Evolutionary conservation across 2,797 vertebrate species (phyloP).

Genomic region (Australoheros facetus): DNA sequence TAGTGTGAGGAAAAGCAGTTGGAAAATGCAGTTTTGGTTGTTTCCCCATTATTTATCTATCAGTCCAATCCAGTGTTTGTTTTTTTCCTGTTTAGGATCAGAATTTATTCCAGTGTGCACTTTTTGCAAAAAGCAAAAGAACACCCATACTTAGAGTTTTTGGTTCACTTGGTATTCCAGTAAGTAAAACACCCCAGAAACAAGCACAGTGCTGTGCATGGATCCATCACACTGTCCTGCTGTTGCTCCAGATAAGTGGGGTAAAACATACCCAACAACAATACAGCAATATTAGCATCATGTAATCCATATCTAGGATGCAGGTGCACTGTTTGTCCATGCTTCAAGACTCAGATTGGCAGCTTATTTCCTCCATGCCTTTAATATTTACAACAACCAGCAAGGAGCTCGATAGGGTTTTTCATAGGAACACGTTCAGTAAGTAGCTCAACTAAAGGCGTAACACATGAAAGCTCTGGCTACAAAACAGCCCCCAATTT

Average conservation of each 20-base stretch:
- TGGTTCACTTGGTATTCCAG: neutral
- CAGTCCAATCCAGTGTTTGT: neutral
- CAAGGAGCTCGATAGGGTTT: neutral
- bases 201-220: neutral
- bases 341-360: slow-evolving; percentile 23
- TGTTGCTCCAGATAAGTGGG: neutral
- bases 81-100: slow-evolving; percentile 1
- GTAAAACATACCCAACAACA: slow-evolving; percentile 6
- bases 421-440: neutral
- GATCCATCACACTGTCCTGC: neutral
- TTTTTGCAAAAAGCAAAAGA: neutral
- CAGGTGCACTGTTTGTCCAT: slow-evolving; percentile 47
- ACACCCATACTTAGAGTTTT: neutral
- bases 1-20: neutral
- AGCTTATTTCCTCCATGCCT: slow-evolving; percentile 40
- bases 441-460: neutral
- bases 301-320: slow-evolving; percentile 52
- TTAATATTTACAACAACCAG: slow-evolving; percentile 31
- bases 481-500: slow-evolving; percentile 1
- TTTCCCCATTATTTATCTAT: neutral
- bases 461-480: neutral
- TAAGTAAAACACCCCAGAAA: neutral
- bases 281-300: slow-evolving; percentile 18
- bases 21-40: neutral
- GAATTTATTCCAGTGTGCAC: neutral